Evolutionary conservation across 2,888 invertebrate species (phyloP).

Genomic region (Xestia rhomboidea): DNA sequence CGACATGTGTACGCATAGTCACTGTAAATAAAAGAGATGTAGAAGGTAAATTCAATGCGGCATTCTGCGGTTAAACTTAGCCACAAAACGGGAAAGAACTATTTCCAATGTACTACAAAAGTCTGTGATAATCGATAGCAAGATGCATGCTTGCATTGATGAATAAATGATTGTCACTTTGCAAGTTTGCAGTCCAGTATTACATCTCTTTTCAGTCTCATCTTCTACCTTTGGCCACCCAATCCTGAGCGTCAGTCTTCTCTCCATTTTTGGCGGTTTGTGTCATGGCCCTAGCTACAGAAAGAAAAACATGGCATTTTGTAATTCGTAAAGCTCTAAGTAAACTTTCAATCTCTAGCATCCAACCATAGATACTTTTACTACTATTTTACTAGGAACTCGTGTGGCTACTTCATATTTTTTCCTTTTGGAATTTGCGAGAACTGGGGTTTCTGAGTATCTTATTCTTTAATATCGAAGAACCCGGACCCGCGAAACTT

Average conservation of each 20-base stretch:
- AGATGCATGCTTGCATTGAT: background rate
- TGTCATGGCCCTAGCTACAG: too few relatives aligned
- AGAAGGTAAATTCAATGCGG: conserved; percentile 46
- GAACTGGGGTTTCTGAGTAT: conserved; percentile 14
- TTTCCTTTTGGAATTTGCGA: background rate
- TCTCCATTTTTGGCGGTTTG: too few relatives aligned
- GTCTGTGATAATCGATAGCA: background rate
- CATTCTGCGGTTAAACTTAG: background rate
- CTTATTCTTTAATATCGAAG: background rate
- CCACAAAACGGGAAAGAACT: background rate
- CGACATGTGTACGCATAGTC: conserved; percentile 63
- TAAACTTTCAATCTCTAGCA: background rate
- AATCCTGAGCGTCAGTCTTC: too few relatives aligned
- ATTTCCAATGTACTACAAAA: background rate
- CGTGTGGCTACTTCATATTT: background rate
- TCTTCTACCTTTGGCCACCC: background rate
- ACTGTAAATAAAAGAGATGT: background rate
- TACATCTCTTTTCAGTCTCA: background rate
- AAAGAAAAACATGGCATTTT: too few relatives aligned
- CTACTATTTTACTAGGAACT: too few relatives aligned
- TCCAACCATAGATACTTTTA: background rate
- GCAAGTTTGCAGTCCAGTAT: too few relatives aligned
- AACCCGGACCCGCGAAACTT: conserved; percentile 65
- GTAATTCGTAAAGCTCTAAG: background rate
- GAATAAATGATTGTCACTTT: too few relatives aligned